Evolutionary conservation across 1,140 invertebrate genomes (phyloP), one percentile per base, ranked within the genome.

Genomic region (Batillaria attramentaria): DNA sequence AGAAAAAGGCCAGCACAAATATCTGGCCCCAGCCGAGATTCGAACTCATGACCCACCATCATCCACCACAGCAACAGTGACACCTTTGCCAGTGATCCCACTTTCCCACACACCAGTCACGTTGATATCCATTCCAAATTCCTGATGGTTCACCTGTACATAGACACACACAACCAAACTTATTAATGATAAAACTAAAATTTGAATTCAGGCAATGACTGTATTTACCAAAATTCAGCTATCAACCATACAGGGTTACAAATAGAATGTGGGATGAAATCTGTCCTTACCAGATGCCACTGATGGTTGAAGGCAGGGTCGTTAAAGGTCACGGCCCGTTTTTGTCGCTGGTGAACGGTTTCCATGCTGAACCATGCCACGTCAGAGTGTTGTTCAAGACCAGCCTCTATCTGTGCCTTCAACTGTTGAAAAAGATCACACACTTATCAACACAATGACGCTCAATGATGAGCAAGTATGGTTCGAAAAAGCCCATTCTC

Each of bases 61-160:
- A 86, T 91, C 91, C n/a, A 91, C 84, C 13, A 91, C 87, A 81
- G 86, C 87, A 1, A 91, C 88, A 24, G 89, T 90, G n/a, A 91
- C 84, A 16, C 89, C 89, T 54, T 69, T 54, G 1, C 91, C 91
- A 31, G 90, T 90, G n/a, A 89, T 80, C 54, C 85, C 86, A 31
- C 79, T 72, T 33, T 82, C 77, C 91, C 91, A 91, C 10, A 91
- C 86, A 13, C 86, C 88, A 2, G 87, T 89, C n/a, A 91, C 88
- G 84, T 91, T 91, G 37, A 91, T 87, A 77, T 90, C 89, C 84
- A 87, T 85, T 5, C 68, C 69, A 1, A 76, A 66, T 18, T 35
- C 50, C 43, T 37, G 3, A 57, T 88, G 89, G 16, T 79, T 50
- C 87, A 88, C 79, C 33, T 83, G 84, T 57, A 75, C 62, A 66